Base-by-base conservation (phyloP, 2,113 vertebrate genomes). In the Bos indicus region DNA sequence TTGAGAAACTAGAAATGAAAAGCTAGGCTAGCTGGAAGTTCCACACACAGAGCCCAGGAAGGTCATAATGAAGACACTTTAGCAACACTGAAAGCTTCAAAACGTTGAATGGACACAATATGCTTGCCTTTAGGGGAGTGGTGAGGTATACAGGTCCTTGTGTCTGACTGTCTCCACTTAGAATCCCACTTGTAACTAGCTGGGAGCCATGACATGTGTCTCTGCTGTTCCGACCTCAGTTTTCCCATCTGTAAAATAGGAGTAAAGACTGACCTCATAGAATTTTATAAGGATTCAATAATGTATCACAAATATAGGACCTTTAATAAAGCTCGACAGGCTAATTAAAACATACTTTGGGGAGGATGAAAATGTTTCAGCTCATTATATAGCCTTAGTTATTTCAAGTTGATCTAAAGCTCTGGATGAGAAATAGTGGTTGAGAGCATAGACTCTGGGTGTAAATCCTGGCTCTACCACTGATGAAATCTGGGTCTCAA, bases 181-280 rank as follows among this genome's bases (percentile, higher is more conserved):
- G 17, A 56, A 67, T 21, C 46, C 26, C 11, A 16, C 7, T 9
- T 52, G 67, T 36, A 15, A 40, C 16, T 14, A 16, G 21, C 26
- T 80, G 51, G 60, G 80, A 74, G 40, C 48, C 40, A 23, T 1
- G 5, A 8, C 1, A 7, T 6, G 17, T 2, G 0, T 1, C 28
- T 74, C 57, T 64, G 1, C 17, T 78, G 25, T 64, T 54, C 13
- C 6, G 30, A 67, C 21, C 71, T 84, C 51, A 28, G 5, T 60
- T 62, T n/a, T 59, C 10, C 51, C 80, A 30, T 33, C 36, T 86
- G 26, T 57, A 52, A 95, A 78, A 19, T 40, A 64, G 46, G 6
- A 6, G 17, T 52, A 9, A 91, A 64, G 46, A 48, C 12, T 26
- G 48, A 77, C 30, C 33, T 33, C 2, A 3, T 3, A 30, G 67